Conservation (phyloP, 2,888 invertebrate genomes). For the Tenthredo livida region DNA sequence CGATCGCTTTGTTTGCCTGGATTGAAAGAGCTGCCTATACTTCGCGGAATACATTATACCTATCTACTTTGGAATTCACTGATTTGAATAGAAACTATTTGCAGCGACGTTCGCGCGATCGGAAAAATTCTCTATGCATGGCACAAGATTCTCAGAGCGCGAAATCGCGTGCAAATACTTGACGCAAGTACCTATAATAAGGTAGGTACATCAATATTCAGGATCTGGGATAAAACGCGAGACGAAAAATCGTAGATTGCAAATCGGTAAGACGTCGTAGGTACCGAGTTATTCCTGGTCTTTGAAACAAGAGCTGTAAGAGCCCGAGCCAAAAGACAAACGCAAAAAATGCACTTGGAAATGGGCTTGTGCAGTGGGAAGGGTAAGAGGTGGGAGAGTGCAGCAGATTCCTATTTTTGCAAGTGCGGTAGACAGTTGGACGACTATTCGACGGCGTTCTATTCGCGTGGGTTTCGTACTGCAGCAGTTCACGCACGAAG, state of each 20-base stretch:
- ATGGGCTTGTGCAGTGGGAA: background rate
- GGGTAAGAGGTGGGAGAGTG: background rate
- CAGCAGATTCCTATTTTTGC: slow-evolving; percentile 71
- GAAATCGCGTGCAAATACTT: background rate
- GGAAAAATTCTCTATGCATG: background rate
- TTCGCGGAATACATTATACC: slow-evolving; percentile 48
- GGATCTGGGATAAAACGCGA: background rate
- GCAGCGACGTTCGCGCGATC: background rate
- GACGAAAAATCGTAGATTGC: background rate
- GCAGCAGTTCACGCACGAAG: slow-evolving; percentile 48
- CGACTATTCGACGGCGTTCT: slow-evolving; percentile 67
- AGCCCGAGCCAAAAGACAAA: background rate
- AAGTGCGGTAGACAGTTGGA: slow-evolving; percentile 75
- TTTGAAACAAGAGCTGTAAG: background rate
- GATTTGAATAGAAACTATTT: slow-evolving; percentile 45
- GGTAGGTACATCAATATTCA: background rate
- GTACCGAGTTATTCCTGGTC: slow-evolving; percentile 10
- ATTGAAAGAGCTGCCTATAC: background rate
- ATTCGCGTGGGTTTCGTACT: slow-evolving; percentile 64
- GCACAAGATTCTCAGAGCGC: background rate
- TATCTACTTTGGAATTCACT: slow-evolving; percentile 30
- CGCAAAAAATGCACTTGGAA: slow-evolving; percentile 37
- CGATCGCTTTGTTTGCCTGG: background rate
- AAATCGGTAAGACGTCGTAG: background rate
- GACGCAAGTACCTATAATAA: background rate